Evolutionary conservation across 2,888 invertebrate species (phyloP), one percentile per base, ranked within the genome.

Genomic region (Salticus scenicus): DNA sequence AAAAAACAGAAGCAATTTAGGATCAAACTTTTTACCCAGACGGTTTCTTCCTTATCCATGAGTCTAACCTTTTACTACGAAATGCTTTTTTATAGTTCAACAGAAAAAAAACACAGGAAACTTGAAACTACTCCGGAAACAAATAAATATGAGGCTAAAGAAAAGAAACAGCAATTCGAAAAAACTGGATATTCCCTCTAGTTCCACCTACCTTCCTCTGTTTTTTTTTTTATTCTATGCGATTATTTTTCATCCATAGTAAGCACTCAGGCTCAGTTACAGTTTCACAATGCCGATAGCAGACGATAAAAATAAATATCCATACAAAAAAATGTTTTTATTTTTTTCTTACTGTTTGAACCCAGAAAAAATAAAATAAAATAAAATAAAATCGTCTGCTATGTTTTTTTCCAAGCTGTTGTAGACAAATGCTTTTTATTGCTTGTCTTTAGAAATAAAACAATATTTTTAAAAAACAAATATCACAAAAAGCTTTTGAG

Each of bases 71-170:
- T 57, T 57, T 24, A 57, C 20, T 24, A 24, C 24, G 14, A 24
- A 57, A 57, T 57, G 57, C 57, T 57, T 57, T 57, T 57, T 57
- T 57, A 57, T 57, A 57, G 57, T 24, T 57, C 57, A n/a, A n/a
- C 24, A 12, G 37, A 37, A 20, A 57, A 57, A n/a, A n/a, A 57
- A 57, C 12, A 37, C 37, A 57, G 24, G 37, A 57, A 57, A 57
- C 57, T 57, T 57, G 24, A 57, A 57, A 57, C 57, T 24, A 1
- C 24, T 57, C 24, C 2, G 5, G 17, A 57, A 57, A 57, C 57
- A 57, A 57, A 57, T 57, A 57, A 57, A 57, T 57, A 57, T 57
- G 57, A 24, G 20, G 20, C 24, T 20, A 24, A 24, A 57, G 24
- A 10, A 37, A 57, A 24, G n/a, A 47, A 47, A 17, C 7, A 14